Evolutionary conservation across 2,113 vertebrate genomes (phyloP), one percentile per base, ranked within the genome.

Genomic region (Clarias macrocephalus): DNA sequence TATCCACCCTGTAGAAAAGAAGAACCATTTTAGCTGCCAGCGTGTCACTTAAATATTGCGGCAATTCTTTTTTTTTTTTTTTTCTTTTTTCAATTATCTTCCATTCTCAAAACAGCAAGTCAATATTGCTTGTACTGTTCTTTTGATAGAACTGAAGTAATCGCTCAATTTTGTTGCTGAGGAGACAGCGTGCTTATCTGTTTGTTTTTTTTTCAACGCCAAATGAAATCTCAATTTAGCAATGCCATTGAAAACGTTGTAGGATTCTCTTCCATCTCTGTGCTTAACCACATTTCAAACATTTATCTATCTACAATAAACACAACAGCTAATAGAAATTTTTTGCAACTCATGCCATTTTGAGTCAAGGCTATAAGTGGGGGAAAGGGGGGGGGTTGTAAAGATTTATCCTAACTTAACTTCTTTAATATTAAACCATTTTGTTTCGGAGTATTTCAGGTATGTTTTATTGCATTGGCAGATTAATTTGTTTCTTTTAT

Each of bases 11-110:
- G 79, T 85, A 79, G 57, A 88, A 92, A 91, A 80, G 16, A 81
- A 73, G 87, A 16, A 82, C 85, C 90, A 82, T 90, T 92, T 92
- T 75, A 90, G 72, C 83, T 85, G 88, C 88, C 83, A 23, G 62
- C 56, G 48, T 87, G 91, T 87, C 86, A 87, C 89, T 91, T 82
- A 7, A 59, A 63, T 80, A 80, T 63, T 54, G 60, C 11, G 5
- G 18, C 73, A 2, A 63, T 56, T 37, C 33, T 37, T 37, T 37
- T 37, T 48, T 68, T 25, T 28, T 33, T 63, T 25, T 28, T 37
- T 48, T 68, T 25, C 30, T 33, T 63, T 25, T 28, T 77, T 85
- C 30, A 80, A 80, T 86, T 80, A 63, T 68, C 75, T 70, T 52
- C 85, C 59, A 0, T 85, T 79, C 60, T 54, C 73, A 16, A 48